Evolutionary conservation across 2,888 invertebrate genomes (phyloP), one percentile per base, ranked within the genome.

Genomic region (Tribolium freemani): DNA sequence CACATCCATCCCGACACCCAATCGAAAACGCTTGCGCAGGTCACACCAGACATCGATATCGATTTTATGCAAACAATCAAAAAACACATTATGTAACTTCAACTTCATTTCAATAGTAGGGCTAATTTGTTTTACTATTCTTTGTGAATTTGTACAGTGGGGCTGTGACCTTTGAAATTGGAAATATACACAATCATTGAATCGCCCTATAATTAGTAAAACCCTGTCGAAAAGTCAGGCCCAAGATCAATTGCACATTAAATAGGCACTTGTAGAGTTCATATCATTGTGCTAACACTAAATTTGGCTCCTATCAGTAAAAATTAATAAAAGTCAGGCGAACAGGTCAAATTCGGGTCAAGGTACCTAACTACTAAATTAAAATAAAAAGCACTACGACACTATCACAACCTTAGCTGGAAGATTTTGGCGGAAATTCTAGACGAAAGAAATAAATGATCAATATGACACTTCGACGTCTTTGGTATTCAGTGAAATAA

Each of bases 381-480:
- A 66, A 61, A 73, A 78, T 75, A 78, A 76, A 78, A 78, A 77
- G 73, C 64, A 81, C 81, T 84, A 85, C 76, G 79, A 83, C 77
- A 82, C 84, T 86, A 87, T 87, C 87, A 87, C 87, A 87, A 86
- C 86, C 86, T 83, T 81, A 82, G 84, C 83, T 86, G 86, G 86
- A 87, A 86, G 86, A 86, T 83, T 86, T 86, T 86, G 86, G 85
- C 85, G 84, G 84, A 83, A 81, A 73, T 73, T 67, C 58, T 57
- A 67, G 78, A 78, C 78, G 75, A 76, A 66, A 74, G 71, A 74
- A 78, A 78, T 79, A 44, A 67, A 77, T 66, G 46, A 58, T 67
- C 53, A 8, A 70, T 85, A 85, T 86, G 85, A 86, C 85, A 86
- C 86, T 82, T 81, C 77, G 50, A 79, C 80, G 83, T 86, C 86